Conservation (phyloP, 2,888 invertebrate genomes). For the Amorpha juglandis region DNA sequence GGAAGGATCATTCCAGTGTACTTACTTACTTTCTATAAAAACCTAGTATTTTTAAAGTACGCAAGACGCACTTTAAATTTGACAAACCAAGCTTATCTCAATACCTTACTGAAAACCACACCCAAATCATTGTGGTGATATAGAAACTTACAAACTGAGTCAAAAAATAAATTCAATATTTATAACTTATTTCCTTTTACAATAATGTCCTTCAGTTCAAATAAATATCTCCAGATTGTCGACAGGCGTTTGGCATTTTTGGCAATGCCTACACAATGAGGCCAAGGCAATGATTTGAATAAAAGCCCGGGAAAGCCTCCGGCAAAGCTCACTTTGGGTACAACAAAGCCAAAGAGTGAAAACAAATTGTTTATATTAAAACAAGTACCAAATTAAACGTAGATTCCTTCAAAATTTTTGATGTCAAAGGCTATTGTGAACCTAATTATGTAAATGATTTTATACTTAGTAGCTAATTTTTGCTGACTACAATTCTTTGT, state of each 20-base stretch:
- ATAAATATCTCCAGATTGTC: background rate
- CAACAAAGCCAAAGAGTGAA: background rate
- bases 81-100: too few species aligned
- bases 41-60: too few species aligned
- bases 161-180: too few species aligned
- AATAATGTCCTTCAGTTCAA: background rate
- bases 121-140: too few species aligned
- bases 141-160: too few species aligned
- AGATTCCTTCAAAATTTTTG: background rate
- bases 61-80: too few species aligned
- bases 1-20: too few species aligned
- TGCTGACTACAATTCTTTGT: too few species aligned
- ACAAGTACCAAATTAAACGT: background rate
- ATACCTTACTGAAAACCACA: too few species aligned
- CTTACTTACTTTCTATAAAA: too few species aligned
- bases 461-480: background rate
- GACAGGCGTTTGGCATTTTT: background rate
- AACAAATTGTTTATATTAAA: slow-evolving; percentile 4
- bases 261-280: background rate
- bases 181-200: background rate
- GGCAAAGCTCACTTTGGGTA: background rate
- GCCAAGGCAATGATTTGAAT: slow-evolving; percentile 4
- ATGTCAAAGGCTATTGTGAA: background rate
- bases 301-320: slow-evolving; percentile 15
- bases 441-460: background rate